Percentiles rank a stretch among this genome's conserved stretches.
Evolutionary conservation across 1,140 invertebrate genomes (phyloP).

Genomic region (Nixonia krombeini): DNA sequence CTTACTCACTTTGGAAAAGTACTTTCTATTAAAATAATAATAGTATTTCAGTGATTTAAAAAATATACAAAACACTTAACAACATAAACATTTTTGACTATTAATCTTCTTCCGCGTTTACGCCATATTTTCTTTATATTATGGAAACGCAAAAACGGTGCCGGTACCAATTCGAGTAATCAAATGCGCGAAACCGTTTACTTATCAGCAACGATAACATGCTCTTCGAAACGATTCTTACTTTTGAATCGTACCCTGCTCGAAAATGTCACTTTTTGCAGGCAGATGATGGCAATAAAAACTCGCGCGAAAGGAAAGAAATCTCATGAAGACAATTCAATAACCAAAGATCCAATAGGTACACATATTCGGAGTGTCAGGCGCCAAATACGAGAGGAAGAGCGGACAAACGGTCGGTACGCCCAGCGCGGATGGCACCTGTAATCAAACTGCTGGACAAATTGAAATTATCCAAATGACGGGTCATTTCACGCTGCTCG

Average conservation of each 20-base stretch:
- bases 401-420: conserved; percentile 20
- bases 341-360: not conserved
- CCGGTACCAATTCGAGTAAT: too few species aligned
- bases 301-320: conserved; percentile 13
- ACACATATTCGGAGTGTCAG: not conserved
- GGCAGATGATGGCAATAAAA: conserved; percentile 13
- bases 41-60: too few species aligned
- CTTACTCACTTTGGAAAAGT: too few species aligned
- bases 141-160: too few species aligned
- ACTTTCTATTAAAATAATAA: too few species aligned
- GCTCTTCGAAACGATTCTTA: conserved; percentile 16
- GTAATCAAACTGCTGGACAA: conserved; percentile 67
- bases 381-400: not conserved
- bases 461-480: conserved; percentile 33
- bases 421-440: conserved; percentile 62
- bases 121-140: too few species aligned
- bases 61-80: too few species aligned
- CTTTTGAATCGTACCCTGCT: conserved; percentile 29
- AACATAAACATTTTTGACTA: too few species aligned
- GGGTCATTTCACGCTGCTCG: conserved; percentile 21
- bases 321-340: conserved; percentile 21
- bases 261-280: conserved; percentile 21
- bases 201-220: too few species aligned
- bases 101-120: too few species aligned
- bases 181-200: too few species aligned